Percentiles rank a stretch among this genome's conserved stretches.
Conservation (phyloP, 2,797 vertebrate species). For the Decapterus maruadsi region DNA sequence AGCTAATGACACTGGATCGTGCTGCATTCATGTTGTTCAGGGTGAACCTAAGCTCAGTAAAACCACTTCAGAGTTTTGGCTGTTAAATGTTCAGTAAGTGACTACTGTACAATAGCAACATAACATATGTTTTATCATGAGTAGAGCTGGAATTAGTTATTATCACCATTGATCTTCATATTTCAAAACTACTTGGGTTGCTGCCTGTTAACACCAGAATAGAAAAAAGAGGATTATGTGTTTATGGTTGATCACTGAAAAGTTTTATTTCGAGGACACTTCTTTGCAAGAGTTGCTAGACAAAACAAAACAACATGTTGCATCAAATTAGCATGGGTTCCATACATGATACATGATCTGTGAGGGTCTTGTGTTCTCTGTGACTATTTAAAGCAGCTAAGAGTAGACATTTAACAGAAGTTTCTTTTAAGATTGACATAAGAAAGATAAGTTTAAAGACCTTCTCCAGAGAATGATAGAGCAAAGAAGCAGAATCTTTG, state of each 20-base stretch:
- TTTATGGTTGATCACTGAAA: neutral
- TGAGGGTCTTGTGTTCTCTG: neutral
- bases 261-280: neutral
- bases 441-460: conserved; percentile 8
- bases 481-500: conserved; percentile 24
- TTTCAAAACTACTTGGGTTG: neutral
- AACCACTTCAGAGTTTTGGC: neutral
- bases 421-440: neutral
- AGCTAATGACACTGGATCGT: neutral
- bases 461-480: conserved; percentile 12
- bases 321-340: conserved; percentile 8
- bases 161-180: too few relatives aligned
- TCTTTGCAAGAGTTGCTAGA: neutral
- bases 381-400: neutral
- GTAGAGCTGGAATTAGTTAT: too few relatives aligned
- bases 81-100: neutral
- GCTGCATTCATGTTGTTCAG: neutral
- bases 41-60: too few relatives aligned
- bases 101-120: neutral
- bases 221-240: neutral
- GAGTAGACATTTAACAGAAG: neutral
- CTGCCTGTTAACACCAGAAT: neutral
- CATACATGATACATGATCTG: too few relatives aligned
- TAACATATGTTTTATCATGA: neutral
- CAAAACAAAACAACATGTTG: neutral